Evolutionary conservation across 2,888 invertebrate genomes (phyloP).

Genomic region (Diaphora mendica): DNA sequence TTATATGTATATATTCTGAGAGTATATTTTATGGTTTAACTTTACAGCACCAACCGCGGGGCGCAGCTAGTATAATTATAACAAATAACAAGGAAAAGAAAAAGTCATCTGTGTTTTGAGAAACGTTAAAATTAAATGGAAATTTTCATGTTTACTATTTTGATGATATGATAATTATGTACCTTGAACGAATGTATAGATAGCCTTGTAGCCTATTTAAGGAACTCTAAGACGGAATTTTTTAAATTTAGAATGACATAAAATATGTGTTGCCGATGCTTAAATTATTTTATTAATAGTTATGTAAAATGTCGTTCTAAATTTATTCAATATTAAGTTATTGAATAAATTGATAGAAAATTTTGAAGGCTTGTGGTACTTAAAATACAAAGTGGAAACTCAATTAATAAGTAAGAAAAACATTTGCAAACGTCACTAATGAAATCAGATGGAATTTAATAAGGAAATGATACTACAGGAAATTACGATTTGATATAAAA

Average conservation of each 20-base stretch:
- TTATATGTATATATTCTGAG: no score
- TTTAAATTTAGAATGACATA: not conserved
- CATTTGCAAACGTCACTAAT: not conserved
- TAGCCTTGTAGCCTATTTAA: not conserved
- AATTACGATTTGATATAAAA: conserved; percentile 20
- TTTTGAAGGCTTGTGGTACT: not conserved
- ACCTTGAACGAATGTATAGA: not conserved
- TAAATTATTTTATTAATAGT: not conserved
- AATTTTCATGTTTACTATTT: not conserved
- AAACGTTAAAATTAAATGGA: not conserved
- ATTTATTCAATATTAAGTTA: no score
- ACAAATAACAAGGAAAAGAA: not conserved
- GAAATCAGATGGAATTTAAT: not conserved
- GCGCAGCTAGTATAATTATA: no score
- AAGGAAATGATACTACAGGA: conserved; percentile 19
- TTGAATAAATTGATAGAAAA: not conserved
- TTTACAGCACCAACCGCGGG: no score
- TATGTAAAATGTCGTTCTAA: no score
- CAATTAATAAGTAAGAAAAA: not conserved
- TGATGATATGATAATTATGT: not conserved
- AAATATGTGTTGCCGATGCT: not conserved
- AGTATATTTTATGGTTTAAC: no score
- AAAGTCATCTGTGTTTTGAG: not conserved
- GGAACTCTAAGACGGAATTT: not conserved
- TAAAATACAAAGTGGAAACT: not conserved